A percentile compares a stretch with the other conserved stretches of the same genome.
Conservation (phyloP, 2,113 vertebrate genomes). For the Tylochromis polylepis region DNA sequence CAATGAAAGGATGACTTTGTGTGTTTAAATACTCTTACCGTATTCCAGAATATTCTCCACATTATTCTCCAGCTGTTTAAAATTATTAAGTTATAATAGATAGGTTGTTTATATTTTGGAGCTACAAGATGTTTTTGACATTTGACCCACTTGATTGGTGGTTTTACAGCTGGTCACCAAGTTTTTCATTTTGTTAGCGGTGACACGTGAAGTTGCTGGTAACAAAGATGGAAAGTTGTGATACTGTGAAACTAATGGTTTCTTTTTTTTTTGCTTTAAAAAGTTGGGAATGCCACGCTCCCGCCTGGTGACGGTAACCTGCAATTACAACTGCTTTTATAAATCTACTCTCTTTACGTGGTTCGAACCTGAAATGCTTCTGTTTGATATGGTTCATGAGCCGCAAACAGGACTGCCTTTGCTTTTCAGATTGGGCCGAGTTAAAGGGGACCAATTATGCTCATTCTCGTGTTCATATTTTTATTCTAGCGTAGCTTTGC, state of each 20-base stretch:
- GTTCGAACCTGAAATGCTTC: neutral
- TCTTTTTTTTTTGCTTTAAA: neutral
- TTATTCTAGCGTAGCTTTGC: neutral
- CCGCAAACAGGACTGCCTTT: neutral
- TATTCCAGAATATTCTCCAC: neutral
- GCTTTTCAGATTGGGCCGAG: neutral
- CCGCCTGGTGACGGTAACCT: neutral
- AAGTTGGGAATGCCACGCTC: neutral
- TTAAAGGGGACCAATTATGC: neutral
- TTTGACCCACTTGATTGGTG: neutral
- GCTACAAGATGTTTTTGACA: too few species aligned
- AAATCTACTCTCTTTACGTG: neutral
- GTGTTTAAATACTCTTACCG: neutral
- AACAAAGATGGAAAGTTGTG: constrained; percentile 1
- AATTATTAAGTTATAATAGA: neutral
- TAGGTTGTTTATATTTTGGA: neutral
- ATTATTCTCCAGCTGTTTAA: neutral
- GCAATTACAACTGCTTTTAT: accelerated
- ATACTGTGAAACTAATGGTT: constrained; percentile 54
- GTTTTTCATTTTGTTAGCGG: neutral
- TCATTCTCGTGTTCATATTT: neutral
- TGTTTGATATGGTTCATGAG: neutral
- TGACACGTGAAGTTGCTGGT: neutral
- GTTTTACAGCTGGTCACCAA: neutral
- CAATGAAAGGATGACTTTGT: neutral